A percentile compares a stretch with the other conserved stretches of the same genome.
Evolutionary conservation across 2,113 vertebrate species (phyloP).

Genomic region (Toxotes chatareus): DNA sequence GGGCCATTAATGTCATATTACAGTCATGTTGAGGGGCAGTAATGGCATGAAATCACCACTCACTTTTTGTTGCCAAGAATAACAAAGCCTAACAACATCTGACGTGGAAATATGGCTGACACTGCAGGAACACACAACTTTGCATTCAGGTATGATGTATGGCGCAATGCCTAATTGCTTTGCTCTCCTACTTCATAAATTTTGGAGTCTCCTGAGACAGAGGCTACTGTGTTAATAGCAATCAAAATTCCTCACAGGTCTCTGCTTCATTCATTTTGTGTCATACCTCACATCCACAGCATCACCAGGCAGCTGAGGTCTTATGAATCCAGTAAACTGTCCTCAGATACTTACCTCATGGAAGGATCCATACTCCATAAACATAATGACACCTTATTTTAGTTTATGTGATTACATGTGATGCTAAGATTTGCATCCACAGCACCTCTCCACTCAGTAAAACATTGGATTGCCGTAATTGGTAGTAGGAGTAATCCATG

Average conservation of each 20-base stretch:
- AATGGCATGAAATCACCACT: slow-evolving; percentile 60
- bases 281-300: slow-evolving; percentile 23
- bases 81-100: slow-evolving; percentile 66
- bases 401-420: slow-evolving; percentile 61
- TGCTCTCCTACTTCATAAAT: slow-evolving; percentile 56
- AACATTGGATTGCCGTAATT: slow-evolving; percentile 72
- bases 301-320: slow-evolving; percentile 30
- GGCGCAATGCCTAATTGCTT: slow-evolving; percentile 58
- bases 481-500: slow-evolving; percentile 75
- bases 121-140: slow-evolving; percentile 36
- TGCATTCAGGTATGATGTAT: slow-evolving; percentile 66
- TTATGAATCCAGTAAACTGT: slow-evolving; percentile 48
- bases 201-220: slow-evolving; percentile 56
- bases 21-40: slow-evolving; percentile 41
- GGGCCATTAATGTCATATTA: slow-evolving; percentile 68
- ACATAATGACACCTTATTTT: slow-evolving; percentile 70
- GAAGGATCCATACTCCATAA: slow-evolving; percentile 66
- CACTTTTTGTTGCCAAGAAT: slow-evolving; percentile 67
- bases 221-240: slow-evolving; percentile 60
- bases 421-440: slow-evolving; percentile 64
- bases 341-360: slow-evolving; percentile 56
- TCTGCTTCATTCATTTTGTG: slow-evolving; percentile 34
- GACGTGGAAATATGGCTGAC: slow-evolving; percentile 62
- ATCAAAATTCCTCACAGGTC: slow-evolving; percentile 56
- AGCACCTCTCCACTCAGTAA: slow-evolving; percentile 67